Percentiles rank a stretch among this genome's conserved stretches.
Evolutionary conservation across 2,113 vertebrate species (phyloP).

Genomic region (Xiphias gladius): DNA sequence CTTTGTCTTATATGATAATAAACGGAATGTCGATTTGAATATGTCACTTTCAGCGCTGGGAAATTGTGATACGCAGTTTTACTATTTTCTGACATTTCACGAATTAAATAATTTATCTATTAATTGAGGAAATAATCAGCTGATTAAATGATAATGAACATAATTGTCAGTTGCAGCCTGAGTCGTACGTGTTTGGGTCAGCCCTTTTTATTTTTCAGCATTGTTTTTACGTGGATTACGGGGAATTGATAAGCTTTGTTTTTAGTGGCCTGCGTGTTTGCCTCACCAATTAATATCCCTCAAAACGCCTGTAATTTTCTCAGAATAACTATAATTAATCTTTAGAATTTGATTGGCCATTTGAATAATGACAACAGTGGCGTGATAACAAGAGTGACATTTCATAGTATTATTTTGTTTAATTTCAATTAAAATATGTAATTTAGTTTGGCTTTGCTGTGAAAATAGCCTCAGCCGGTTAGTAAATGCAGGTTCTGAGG

Average conservation of each 20-base stretch:
- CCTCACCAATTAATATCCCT: conserved; percentile 12
- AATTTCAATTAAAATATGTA: not conserved
- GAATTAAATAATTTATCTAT: not conserved
- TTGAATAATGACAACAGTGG: not conserved
- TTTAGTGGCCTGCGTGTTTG: not conserved
- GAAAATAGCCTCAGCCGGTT: not conserved
- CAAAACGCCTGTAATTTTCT: conserved; percentile 8
- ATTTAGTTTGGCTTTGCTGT: not conserved
- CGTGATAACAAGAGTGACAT: not conserved
- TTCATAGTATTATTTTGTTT: not conserved
- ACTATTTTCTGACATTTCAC: too few relatives aligned
- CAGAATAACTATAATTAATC: conserved; percentile 20
- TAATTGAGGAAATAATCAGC: not conserved
- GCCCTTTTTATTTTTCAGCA: not conserved
- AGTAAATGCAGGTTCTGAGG: not conserved
- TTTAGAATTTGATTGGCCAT: not conserved
- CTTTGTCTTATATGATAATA: not conserved
- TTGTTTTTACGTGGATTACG: not conserved
- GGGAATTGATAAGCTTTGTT: not conserved
- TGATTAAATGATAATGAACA: too few relatives aligned
- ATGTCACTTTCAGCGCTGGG: too few relatives aligned
- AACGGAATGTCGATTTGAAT: too few relatives aligned
- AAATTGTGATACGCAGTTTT: too few relatives aligned
- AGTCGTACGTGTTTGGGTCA: not conserved
- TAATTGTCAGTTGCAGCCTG: not conserved